These are phyloP conservation scores for Dreissena rostriformis DNA, from an alignment of 1,140 invertebrate species.

Conservation along the genomic window DNA sequence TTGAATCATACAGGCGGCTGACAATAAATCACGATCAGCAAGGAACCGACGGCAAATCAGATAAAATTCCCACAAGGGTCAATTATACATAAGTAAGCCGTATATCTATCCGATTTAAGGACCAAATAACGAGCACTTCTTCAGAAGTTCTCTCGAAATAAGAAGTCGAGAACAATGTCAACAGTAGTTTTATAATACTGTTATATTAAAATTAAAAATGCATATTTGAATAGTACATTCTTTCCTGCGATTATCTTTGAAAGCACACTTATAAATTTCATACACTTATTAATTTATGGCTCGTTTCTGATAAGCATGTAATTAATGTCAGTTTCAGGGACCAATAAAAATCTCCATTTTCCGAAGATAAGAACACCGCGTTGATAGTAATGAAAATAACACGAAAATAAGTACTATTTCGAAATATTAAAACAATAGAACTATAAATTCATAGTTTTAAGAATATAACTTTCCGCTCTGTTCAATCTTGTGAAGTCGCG, in stretches of 20 bases:
- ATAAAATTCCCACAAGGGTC: not conserved
- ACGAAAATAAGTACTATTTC: too few species aligned
- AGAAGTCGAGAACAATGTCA: slow-evolving; percentile 37
- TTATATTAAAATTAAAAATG: slow-evolving; percentile 56
- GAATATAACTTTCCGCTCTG: not conserved
- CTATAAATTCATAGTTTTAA: too few species aligned
- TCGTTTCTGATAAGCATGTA: slow-evolving; percentile 20
- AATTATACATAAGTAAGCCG: slow-evolving; percentile 5
- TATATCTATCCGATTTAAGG: slow-evolving; percentile 10
- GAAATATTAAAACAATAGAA: too few species aligned
- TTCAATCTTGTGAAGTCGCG: not conserved
- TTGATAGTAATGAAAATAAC: too few species aligned
- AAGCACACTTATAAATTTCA: slow-evolving; percentile 27
- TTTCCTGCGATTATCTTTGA: slow-evolving; percentile 50
- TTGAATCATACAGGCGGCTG: too few species aligned
- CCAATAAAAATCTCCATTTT: not conserved
- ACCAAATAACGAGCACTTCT: slow-evolving; percentile 27
- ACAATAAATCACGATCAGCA: too few species aligned
- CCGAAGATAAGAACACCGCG: too few species aligned
- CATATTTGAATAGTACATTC: slow-evolving; percentile 54
- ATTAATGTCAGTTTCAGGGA: not conserved
- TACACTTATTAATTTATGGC: slow-evolving; percentile 42
- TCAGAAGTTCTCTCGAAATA: slow-evolving; percentile 40
- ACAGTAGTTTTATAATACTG: slow-evolving; percentile 47
- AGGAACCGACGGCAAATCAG: too few species aligned